Percentiles rank a stretch among this genome's conserved stretches.
Conservation (phyloP, 2,797 vertebrate genomes). For the Etheostoma perlongum region DNA sequence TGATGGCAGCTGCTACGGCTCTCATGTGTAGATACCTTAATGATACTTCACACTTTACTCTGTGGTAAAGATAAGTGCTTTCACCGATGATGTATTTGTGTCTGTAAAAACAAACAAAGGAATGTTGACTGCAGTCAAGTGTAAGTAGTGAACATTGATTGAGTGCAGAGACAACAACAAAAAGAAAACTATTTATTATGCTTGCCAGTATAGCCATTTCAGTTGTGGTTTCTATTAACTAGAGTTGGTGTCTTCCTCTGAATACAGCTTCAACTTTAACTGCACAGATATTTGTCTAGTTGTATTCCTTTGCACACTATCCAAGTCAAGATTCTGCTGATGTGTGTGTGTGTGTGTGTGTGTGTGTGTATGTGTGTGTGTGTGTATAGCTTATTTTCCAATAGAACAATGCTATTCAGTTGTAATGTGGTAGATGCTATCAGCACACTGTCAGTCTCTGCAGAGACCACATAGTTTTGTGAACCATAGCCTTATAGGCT, state of each 20-base stretch:
- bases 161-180: slow-evolving; percentile 35
- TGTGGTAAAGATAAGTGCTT: slow-evolving; percentile 41
- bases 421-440: not conserved
- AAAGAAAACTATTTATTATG: slow-evolving; percentile 41
- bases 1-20: slow-evolving; percentile 35
- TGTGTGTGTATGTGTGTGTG: not conserved
- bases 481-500: slow-evolving; percentile 1
- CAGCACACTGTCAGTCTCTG: slow-evolving; percentile 17
- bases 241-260: slow-evolving; percentile 38
- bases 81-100: slow-evolving; percentile 14
- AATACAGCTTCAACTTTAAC: slow-evolving; percentile 52
- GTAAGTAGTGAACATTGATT: slow-evolving; percentile 39
- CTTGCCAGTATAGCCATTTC: slow-evolving; percentile 20
- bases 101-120: slow-evolving; percentile 34
- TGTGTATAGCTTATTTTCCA: not conserved
- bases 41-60: slow-evolving; percentile 47
- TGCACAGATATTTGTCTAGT: not conserved
- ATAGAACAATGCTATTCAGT: no score
- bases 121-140: slow-evolving; percentile 33
- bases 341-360: not conserved
- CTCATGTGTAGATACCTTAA: slow-evolving; percentile 53
- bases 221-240: slow-evolving; percentile 22
- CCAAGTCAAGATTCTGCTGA: not conserved
- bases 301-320: slow-evolving; percentile 9
- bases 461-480: slow-evolving; percentile 16